These are phyloP conservation scores for Synanthedon myopaeformis DNA, from an alignment of 2,888 invertebrate genomes.

Conservation along the genomic window DNA sequence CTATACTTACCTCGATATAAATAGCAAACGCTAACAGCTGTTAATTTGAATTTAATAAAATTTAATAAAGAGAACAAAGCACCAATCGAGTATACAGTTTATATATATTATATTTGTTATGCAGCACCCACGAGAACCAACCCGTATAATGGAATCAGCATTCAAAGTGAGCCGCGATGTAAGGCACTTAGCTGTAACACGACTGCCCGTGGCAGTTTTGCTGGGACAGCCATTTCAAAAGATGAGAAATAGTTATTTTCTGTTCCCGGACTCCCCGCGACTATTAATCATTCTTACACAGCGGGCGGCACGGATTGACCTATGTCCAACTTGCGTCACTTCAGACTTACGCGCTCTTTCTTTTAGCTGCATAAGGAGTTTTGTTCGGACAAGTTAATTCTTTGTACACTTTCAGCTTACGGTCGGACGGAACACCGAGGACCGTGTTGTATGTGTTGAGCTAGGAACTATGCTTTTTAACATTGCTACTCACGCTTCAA, in stretches of 20 bases:
- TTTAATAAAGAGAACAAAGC: too few species aligned
- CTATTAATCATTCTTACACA: constrained; percentile 54
- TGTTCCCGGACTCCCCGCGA: constrained; percentile 41
- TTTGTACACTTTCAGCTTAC: constrained; percentile 7
- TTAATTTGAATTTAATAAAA: too few species aligned
- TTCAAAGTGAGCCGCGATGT: constrained; percentile 32
- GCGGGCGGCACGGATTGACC: constrained; percentile 52
- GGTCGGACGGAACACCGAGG: constrained; percentile 3
- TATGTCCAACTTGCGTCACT: constrained; percentile 32
- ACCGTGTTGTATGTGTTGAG: not conserved
- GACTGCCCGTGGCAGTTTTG: constrained; percentile 49
- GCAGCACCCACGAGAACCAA: constrained; percentile 9
- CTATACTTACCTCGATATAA: too few species aligned
- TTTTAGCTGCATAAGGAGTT: constrained; percentile 11
- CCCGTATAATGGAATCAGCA: constrained; percentile 25
- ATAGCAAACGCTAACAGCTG: too few species aligned
- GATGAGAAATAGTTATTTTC: constrained; percentile 63
- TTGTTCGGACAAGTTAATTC: constrained; percentile 16
- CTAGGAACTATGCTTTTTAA: not conserved
- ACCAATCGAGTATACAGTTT: too few species aligned
- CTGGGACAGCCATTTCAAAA: constrained; percentile 49
- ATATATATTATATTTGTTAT: too few species aligned
- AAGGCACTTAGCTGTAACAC: constrained; percentile 39
- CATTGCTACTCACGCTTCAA: not conserved
- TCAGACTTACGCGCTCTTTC: constrained; percentile 21